Evolutionary conservation across 2,113 vertebrate genomes (phyloP).

Genomic region (Scartelaos histophorus): DNA sequence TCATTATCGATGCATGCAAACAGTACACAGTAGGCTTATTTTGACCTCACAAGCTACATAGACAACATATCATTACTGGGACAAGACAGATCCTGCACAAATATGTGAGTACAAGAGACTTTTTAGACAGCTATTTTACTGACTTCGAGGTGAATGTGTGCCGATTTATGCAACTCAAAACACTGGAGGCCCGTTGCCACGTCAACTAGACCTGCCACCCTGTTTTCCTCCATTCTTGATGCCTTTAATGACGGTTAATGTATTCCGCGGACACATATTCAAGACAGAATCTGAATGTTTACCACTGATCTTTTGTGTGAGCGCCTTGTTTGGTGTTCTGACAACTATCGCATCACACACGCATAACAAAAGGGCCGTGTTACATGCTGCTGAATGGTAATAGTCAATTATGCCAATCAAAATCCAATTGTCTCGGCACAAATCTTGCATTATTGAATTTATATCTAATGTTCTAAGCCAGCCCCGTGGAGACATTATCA

Average conservation of each 20-base stretch:
- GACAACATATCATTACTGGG: no score
- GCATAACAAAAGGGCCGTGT: slow-evolving; percentile 45
- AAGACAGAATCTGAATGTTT: slow-evolving; percentile 32
- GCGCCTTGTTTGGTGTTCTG: slow-evolving; percentile 45
- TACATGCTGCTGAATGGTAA: slow-evolving; percentile 65
- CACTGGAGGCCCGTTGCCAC: neutral
- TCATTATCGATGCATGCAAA: no score
- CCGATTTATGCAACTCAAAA: neutral
- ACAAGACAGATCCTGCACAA: no score
- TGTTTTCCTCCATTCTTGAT: neutral
- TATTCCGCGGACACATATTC: slow-evolving; percentile 33
- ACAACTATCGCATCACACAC: slow-evolving; percentile 51
- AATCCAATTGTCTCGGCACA: slow-evolving; percentile 66
- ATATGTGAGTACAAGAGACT: neutral
- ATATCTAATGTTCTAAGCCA: slow-evolving; percentile 59
- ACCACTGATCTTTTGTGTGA: slow-evolving; percentile 27
- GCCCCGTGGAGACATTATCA: slow-evolving; percentile 47
- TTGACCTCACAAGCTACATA: no score
- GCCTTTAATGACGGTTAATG: slow-evolving; percentile 29
- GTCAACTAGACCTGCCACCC: neutral
- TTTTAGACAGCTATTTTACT: neutral
- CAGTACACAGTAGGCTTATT: no score
- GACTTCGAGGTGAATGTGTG: neutral
- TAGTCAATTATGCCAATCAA: slow-evolving; percentile 72
- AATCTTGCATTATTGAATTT: slow-evolving; percentile 63